phyloP scores from a whole-genome alignment of 2,113 vertebrate species.

The Cinclus mexicanus region DNA sequence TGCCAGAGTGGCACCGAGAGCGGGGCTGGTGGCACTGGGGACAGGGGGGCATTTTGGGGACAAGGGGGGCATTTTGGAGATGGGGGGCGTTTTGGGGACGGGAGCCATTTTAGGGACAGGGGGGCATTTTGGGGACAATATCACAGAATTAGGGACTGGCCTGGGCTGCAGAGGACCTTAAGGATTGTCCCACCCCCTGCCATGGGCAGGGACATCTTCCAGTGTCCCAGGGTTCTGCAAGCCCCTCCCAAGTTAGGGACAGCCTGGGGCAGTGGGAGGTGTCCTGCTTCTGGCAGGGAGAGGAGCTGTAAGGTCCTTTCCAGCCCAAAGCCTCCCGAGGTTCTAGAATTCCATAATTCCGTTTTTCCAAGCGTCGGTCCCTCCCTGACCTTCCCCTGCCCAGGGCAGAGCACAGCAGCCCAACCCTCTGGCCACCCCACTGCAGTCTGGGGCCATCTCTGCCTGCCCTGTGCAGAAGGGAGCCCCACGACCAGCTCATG shows the following conservation, averaged over 20 bases:
- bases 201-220: background rate
- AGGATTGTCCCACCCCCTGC: fast-evolving
- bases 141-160: background rate
- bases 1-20: fast-evolving
- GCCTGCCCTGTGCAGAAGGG: fast-evolving
- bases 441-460: background rate
- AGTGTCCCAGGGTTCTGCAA: background rate
- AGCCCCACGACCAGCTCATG: fast-evolving
- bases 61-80: fast-evolving
- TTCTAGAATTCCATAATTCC: fast-evolving
- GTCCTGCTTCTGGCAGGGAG: background rate
- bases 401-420: background rate
- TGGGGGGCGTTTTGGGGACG: fast-evolving
- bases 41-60: fast-evolving
- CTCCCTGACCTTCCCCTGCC: background rate
- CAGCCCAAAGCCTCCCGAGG: too few relatives aligned
- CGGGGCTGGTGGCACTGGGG: background rate
- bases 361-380: fast-evolving
- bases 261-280: fast-evolving
- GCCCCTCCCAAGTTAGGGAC: background rate
- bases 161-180: fast-evolving
- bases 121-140: fast-evolving
- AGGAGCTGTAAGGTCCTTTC: too few relatives aligned
- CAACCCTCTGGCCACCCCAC: fast-evolving
- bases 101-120: too few relatives aligned